Base-by-base conservation (phyloP, 2,797 vertebrate species). In the Chromis chromis region DNA sequence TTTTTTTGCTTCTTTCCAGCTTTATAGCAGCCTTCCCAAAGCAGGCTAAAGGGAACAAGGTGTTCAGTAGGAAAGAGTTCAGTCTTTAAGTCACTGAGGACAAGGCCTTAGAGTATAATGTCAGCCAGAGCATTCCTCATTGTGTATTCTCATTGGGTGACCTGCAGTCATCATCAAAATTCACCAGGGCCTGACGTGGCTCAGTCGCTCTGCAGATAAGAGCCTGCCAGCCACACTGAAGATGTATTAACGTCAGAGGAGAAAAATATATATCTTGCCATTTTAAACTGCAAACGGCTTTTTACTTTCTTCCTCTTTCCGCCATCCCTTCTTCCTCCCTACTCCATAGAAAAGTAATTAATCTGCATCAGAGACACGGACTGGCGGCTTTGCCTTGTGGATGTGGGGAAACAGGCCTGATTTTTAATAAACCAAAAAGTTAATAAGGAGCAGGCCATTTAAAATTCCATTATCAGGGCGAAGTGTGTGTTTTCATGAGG, bases 401-500 rank as follows among this genome's bases (percentile, higher is more conserved):
- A 83, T 74, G 84, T 81, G 84, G 82, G 19, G 58, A 90, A 92
- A 89, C 87, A 72, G 88, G 84, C 76, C 78, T 44, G 86, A 83
- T 89, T 92, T 93, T 92, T 93, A 94, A 93, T 93, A 92, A 92
- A 92, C 85, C 84, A 74, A 82, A 83, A 89, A 88, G 84, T 91
- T 93, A 93, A 93, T 94, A 94, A 94, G 88, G 84, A 90, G 81
- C 74, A 86, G 84, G 82, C 86, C 88, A 92, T 94, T 94, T 93
- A 93, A 93, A 94, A 93, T 93, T 92, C 93, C 93, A 94, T 93
- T 93, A 93, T 91, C 91, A 89, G 85, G 80, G 82, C 44, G 55
- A 89, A 88, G 82, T 88, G 81, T 90, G 86, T 88, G 82, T 91
- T 91, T 91, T 90, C 82, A 84, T 76, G 83, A 86, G 79, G 79